Percentiles rank a stretch among this genome's conserved stretches.
Conservation (phyloP, 2,888 invertebrate genomes). For the Eupsilia transversa region DNA sequence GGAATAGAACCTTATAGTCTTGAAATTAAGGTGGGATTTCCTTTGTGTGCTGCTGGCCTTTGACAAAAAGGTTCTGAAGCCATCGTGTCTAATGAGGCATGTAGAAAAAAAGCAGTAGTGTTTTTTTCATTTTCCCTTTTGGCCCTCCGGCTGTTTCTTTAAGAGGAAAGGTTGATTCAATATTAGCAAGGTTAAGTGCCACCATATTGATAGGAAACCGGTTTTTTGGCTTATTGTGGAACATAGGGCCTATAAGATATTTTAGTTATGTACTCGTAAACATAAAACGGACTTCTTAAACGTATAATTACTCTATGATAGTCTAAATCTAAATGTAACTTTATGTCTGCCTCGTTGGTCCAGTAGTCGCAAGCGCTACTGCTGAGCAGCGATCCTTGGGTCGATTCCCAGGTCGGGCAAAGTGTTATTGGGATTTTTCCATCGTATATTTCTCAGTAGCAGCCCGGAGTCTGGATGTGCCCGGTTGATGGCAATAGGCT, state of each 20-base stretch:
- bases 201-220: conserved; percentile 54
- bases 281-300: background rate
- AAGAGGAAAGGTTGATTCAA: conserved; percentile 73
- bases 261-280: conserved; percentile 19
- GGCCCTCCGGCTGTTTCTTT: conserved; percentile 63
- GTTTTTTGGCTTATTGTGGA: conserved; percentile 36
- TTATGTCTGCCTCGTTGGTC: too few relatives aligned
- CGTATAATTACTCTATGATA: too few relatives aligned
- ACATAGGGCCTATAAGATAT: conserved; percentile 30
- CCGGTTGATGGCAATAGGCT: too few relatives aligned
- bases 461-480: too few relatives aligned
- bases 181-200: conserved; percentile 67
- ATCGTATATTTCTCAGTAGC: too few relatives aligned
- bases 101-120: conserved; percentile 68
- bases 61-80: conserved; percentile 75
- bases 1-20: conserved; percentile 45
- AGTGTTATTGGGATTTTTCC: too few relatives aligned
- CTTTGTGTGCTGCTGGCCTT: conserved; percentile 66
- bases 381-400: too few relatives aligned
- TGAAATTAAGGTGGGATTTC: conserved; percentile 56
- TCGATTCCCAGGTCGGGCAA: too few relatives aligned
- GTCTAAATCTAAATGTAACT: too few relatives aligned
- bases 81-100: conserved; percentile 76
- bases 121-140: conserved; percentile 70
- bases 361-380: too few relatives aligned